Evolutionary conservation across 2,113 vertebrate species (phyloP), one percentile per base, ranked within the genome.

Genomic region (Nothobranchius kuhntae): DNA sequence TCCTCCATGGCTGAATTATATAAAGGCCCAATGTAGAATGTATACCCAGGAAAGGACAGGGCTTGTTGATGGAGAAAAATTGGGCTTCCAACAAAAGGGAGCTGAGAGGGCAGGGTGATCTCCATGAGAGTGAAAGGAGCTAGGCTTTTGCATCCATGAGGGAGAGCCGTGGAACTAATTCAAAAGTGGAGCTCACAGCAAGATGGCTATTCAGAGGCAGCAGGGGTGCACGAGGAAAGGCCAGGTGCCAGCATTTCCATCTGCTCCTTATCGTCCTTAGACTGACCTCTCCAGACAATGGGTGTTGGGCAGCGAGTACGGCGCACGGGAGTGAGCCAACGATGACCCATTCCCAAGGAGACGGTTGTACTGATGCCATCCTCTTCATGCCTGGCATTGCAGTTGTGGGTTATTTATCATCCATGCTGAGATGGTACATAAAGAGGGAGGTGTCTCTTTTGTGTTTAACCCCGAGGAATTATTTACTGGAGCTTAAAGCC

Each of bases 211-310:
- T 86, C 87, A 75, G 30, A 77, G 83, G 77, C 81, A 83, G 78
- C 78, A 2, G 83, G 81, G 82, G 86, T 79, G 82, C 79, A 67
- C 73, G 61, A 61, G 68, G 77, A 73, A 59, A 82, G 84, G 85
- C 75, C 85, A 81, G 76, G 86, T 91, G 87, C 91, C 92, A 92
- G 80, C 68, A n/a, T 84, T 84, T 88, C 85, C 88, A 91, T 91
- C 90, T 92, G 92, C 86, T 92, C 87, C 87, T 93, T 89, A 91
- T 93, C 89, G 81, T 89, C 85, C 86, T 74, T 74, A 80, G 85
- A 85, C 87, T 91, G 91, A 92, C 90, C 88, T 85, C 73, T 60
- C 61, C 70, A 83, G 84, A 91, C 87, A 91, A 89, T 87, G 78
- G 85, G 77, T 89, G 84, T 63, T 30, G 83, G 77, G 84, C 83